Conservation (phyloP, 1,140 invertebrate species). For the Drosophila sp. region DNA sequence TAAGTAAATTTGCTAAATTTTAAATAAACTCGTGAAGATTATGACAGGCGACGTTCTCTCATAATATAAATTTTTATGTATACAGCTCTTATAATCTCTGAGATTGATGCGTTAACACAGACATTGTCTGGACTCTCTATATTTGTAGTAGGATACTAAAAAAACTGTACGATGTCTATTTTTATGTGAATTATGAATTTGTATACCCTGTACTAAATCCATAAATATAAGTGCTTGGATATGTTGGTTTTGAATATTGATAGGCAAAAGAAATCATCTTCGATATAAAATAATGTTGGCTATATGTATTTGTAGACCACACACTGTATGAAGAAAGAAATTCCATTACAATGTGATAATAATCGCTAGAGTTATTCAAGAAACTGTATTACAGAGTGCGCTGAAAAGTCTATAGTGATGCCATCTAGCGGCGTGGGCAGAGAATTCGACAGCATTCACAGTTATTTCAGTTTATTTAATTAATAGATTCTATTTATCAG, state of each 20-base stretch:
- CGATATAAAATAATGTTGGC: no score
- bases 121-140: background rate
- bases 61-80: conserved; percentile 14
- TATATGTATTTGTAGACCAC: no score
- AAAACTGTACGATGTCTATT: background rate
- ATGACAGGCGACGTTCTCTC: background rate
- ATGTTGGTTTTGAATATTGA: no score
- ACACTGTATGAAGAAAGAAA: no score
- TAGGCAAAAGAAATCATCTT: no score
- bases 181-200: conserved; percentile 2
- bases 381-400: no score
- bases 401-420: background rate
- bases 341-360: no score
- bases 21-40: conserved; percentile 5
- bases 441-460: background rate
- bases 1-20: conserved; percentile 8
- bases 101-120: conserved; percentile 2
- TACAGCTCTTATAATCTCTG: conserved; percentile 8
- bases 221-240: no score
- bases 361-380: no score
- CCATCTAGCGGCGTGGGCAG: background rate
- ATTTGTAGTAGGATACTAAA: background rate
- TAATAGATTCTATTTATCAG: no score
- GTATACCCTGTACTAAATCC: background rate
- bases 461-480: background rate